Evolutionary conservation across 2,113 vertebrate species (phyloP), one percentile per base, ranked within the genome.

Genomic region (Isichthys henryi): DNA sequence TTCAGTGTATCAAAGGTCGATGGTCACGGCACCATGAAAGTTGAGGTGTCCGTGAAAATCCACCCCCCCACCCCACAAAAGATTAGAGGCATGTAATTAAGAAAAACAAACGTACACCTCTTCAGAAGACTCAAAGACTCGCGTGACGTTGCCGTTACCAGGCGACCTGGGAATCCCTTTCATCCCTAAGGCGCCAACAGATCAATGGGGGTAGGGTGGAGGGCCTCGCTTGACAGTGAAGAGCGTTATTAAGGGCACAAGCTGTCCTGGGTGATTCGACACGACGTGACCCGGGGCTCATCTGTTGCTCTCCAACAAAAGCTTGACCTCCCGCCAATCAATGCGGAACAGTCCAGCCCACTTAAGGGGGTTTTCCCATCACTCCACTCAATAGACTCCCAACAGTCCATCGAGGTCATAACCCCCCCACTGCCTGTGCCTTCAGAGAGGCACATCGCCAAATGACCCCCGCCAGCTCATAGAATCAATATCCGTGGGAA

Each of bases 201-300:
- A 94, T 94, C 94, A 95, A 93, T 93, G 91, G 82, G 58, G 92
- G 95, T 95, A 96, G 93, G 93, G 93, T 92, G 93, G 94, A 94
- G 90, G 89, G 91, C 82, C 45, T 66, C 91, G 70, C 7, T 86
- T 74, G 90, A 91, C 88, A 53, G 90, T 87, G 91, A 91, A 95
- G 94, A 95, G 96, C 90, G 53, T 91, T 39, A 52, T 5, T 88
- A 90, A 92, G 48, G 48, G 93, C 92, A 89, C 89, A 89, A 93
- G 91, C 90, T 70, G 84, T 93, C 92, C 91, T 8, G 21, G 82
- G 88, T 88, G 92, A 94, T 94, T 93, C 92, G 92, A 90, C 91
- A 89, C 74, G 74, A 90, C 13, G 49, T 93, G 94, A 94, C 91
- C 90, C 1, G 43, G 45, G 19, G 82, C 8, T 84, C 35, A 43